phyloP scores from a whole-genome alignment of 23 tunicate genomes.

The Diplosoma virens region DNA sequence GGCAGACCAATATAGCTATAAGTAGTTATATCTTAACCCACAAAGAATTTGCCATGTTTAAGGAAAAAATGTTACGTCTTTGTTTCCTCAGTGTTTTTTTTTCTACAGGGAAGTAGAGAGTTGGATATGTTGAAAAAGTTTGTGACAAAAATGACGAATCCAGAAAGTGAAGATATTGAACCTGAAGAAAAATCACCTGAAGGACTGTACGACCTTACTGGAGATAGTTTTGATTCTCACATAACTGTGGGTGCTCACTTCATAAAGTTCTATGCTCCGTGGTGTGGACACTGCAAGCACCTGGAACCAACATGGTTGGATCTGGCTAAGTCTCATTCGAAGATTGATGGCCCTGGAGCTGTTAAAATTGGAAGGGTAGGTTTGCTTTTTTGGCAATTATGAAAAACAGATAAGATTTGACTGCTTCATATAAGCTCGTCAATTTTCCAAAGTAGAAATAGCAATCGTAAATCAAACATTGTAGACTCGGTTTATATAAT shows the following conservation, averaged over 20 bases:
- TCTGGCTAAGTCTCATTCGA: conserved; percentile 47
- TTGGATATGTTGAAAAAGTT: neutral
- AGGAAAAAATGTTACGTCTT: no score
- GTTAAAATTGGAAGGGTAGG: conserved; percentile 73
- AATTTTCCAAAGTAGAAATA: no score
- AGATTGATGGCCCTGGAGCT: conserved; percentile 9
- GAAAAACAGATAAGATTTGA: neutral
- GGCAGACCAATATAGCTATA: no score
- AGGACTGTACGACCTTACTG: conserved; percentile 68
- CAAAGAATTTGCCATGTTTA: no score
- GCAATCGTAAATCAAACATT: no score
- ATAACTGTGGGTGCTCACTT: conserved; percentile 52
- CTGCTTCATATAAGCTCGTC: no score
- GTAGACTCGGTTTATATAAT: no score
- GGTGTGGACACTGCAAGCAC: conserved; percentile 92
- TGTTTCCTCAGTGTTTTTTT: no score
- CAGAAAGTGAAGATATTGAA: neutral
- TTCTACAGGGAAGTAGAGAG: neutral
- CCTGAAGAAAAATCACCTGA: conserved; percentile 20
- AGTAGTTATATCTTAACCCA: no score
- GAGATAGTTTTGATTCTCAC: conserved; percentile 49
- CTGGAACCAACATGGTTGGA: conserved; percentile 80
- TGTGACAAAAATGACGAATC: conserved; percentile 8
- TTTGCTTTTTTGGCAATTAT: no score
- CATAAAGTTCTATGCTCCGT: conserved; percentile 83